Conservation (phyloP, 2,797 vertebrate species). For the Perodicticus potto region DNA sequence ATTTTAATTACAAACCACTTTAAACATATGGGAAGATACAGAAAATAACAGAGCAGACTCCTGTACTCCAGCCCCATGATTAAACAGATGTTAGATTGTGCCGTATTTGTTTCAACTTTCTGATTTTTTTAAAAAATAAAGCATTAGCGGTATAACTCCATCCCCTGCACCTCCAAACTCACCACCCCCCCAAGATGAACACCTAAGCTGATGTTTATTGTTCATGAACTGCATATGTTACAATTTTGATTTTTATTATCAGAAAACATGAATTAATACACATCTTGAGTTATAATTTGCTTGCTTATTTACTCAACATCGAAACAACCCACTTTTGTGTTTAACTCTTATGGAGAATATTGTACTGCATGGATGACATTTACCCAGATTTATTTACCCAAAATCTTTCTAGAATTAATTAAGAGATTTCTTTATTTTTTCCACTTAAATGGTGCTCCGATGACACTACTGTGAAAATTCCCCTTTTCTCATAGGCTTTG, state of each 20-base stretch:
- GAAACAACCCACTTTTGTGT: not conserved
- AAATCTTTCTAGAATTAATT: not conserved
- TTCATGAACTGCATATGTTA: not conserved
- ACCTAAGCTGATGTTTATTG: not conserved
- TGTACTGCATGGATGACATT: not conserved
- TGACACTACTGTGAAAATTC: not conserved
- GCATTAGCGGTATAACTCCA: not conserved
- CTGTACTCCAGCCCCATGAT: slow-evolving; percentile 51
- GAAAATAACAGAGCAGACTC: slow-evolving; percentile 71
- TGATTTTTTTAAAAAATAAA: slow-evolving; percentile 49
- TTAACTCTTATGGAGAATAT: not conserved
- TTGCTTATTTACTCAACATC: not conserved
- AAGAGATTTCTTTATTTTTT: not conserved
- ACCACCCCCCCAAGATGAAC: fast-evolving
- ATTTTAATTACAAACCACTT: slow-evolving; percentile 81
- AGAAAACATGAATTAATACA: not conserved
- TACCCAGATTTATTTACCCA: not conserved
- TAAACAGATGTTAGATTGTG: slow-evolving; percentile 77
- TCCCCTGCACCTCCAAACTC: fast-evolving
- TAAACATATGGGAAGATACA: slow-evolving; percentile 77
- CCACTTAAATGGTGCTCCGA: not conserved
- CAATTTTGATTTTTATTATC: not conserved
- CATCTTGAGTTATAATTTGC: not conserved
- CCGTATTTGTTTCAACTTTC: not conserved
- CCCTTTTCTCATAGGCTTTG: not conserved